Evolutionary conservation across 2,888 invertebrate species (phyloP).

Genomic region (Slavum lentiscoides): DNA sequence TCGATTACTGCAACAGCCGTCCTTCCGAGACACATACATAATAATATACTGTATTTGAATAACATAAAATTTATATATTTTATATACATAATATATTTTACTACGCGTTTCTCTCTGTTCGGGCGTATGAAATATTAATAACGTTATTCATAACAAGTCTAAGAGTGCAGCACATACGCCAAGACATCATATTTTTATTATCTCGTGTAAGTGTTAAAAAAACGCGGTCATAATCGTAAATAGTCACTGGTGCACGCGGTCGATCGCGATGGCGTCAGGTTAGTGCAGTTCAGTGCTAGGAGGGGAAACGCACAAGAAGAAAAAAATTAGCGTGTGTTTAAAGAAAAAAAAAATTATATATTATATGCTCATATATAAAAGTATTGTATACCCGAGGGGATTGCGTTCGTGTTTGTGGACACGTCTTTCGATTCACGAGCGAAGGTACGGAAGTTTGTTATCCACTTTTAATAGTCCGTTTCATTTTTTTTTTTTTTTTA

Average conservation of each 20-base stretch:
- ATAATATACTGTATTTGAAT: no score
- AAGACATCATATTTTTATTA: slow-evolving; percentile 26
- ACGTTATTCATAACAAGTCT: slow-evolving; percentile 31
- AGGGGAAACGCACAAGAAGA: background rate
- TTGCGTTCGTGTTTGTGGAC: background rate
- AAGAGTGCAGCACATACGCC: background rate
- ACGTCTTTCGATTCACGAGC: background rate
- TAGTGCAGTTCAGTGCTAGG: background rate
- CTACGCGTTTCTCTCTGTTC: background rate
- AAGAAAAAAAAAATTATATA: background rate
- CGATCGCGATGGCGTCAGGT: background rate
- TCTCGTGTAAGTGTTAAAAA: slow-evolving; percentile 17
- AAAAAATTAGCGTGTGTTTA: slow-evolving; percentile 13
- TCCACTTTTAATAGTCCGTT: no score
- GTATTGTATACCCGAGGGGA: background rate
- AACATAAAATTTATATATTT: background rate
- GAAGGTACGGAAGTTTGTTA: background rate
- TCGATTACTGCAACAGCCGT: no score
- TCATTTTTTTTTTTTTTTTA: no score
- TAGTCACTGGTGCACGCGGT: background rate
- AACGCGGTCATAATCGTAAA: slow-evolving; percentile 31
- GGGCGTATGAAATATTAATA: slow-evolving; percentile 30
- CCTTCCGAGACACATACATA: no score
- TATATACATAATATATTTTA: background rate
- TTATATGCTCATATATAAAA: no score